Conservation (phyloP, 2,113 vertebrate genomes). For the Ondatra zibethicus region DNA sequence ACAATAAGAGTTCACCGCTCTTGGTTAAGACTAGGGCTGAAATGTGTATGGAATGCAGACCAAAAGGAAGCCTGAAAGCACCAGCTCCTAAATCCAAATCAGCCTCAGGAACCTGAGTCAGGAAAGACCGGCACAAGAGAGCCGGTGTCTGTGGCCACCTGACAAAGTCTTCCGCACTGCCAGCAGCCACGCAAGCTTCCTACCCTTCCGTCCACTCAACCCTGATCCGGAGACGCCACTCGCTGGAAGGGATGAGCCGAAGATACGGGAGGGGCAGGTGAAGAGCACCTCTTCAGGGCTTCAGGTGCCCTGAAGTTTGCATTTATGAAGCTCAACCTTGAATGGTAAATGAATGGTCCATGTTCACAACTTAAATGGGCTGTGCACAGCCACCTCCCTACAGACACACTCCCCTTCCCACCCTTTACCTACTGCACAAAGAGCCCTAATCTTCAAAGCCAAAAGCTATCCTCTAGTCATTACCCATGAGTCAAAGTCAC, state of each 20-base stretch:
- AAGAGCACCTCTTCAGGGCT: background rate
- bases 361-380: background rate
- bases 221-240: background rate
- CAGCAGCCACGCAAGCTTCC: background rate
- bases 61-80: background rate
- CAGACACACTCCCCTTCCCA: background rate
- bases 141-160: background rate
- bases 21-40: slow-evolving; percentile 11
- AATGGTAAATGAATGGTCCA: background rate
- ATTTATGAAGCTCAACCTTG: slow-evolving; percentile 12
- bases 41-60: background rate
- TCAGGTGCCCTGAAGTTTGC: background rate
- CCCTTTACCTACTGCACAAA: background rate
- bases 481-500: background rate
- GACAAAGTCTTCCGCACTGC: background rate
- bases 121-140: background rate
- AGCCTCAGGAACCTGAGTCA: background rate
- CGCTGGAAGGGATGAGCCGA: background rate
- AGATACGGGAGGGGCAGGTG: too few species aligned
- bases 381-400: background rate
- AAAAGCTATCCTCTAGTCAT: background rate
- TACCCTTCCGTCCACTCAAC: background rate
- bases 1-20: background rate
- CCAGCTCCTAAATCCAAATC: background rate
- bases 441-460: background rate